These are phyloP conservation scores for Agrochola circellaris DNA, from an alignment of 2,888 invertebrate species.

Conservation along the genomic window DNA sequence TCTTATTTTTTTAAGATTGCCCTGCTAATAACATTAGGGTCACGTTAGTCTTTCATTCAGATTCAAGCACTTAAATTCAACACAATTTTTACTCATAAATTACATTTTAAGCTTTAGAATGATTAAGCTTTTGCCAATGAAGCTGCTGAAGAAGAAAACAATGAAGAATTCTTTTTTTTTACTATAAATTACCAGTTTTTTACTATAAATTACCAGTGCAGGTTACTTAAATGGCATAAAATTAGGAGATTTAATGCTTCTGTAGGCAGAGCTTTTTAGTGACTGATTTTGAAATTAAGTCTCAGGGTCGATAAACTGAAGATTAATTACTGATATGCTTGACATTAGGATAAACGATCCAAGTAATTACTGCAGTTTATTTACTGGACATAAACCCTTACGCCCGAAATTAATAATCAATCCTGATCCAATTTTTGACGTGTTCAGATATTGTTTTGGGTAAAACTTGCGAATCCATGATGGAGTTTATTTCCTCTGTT, in stretches of 20 bases:
- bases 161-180: not conserved
- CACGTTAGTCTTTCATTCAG: constrained; percentile 22
- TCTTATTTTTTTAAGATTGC: constrained; percentile 50
- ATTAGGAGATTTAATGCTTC: not conserved
- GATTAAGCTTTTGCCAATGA: not conserved
- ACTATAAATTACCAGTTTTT: not conserved
- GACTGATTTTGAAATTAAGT: not conserved
- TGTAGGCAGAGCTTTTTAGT: not conserved
- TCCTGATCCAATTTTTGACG: not conserved
- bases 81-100: not conserved
- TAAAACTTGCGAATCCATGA: not conserved
- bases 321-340: not conserved
- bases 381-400: not conserved
- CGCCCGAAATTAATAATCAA: not conserved
- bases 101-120: constrained; percentile 6
- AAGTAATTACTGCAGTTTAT: not conserved
- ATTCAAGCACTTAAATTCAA: not conserved
- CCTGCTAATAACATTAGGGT: constrained; percentile 45
- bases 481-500: not conserved
- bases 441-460: not conserved
- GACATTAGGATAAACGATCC: not conserved
- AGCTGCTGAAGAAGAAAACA: not conserved
- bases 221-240: not conserved
- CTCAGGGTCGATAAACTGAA: not conserved
- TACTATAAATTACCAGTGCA: not conserved